These are phyloP conservation scores for Drosophila funebris DNA, from an alignment of 1,140 invertebrate species.

Conservation along the genomic window DNA sequence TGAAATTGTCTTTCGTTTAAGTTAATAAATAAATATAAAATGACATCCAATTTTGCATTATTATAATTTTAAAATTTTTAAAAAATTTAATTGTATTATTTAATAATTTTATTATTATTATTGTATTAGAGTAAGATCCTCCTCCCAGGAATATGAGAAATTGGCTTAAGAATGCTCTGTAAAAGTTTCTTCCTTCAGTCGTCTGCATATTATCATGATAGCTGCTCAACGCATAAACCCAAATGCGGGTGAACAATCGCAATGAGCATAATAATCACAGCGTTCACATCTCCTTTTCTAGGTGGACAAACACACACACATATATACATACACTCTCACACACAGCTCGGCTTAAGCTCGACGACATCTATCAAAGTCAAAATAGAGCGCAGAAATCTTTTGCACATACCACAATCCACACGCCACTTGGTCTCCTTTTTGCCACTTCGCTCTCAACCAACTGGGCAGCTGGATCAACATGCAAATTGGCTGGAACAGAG, in stretches of 20 bases:
- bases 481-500: conserved; percentile 42
- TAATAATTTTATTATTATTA: too few relatives aligned
- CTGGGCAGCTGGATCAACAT: conserved; percentile 6
- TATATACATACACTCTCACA: background rate
- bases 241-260: conserved; percentile 23
- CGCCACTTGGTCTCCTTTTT: background rate
- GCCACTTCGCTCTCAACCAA: background rate
- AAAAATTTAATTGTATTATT: too few relatives aligned
- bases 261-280: conserved; percentile 20
- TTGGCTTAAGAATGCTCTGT: too few relatives aligned
- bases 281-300: conserved; percentile 18
- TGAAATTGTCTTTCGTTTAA: too few relatives aligned
- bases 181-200: background rate
- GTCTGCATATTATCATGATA: background rate
- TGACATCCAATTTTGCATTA: too few relatives aligned
- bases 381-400: conserved; percentile 63
- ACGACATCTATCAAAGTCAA: conserved; percentile 77
- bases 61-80: too few relatives aligned
- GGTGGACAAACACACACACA: conserved; percentile 2
- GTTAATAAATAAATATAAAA: too few relatives aligned
- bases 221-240: background rate
- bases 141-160: too few relatives aligned
- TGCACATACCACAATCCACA: conserved; percentile 45
- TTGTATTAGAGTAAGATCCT: too few relatives aligned
- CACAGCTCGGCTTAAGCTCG: conserved; percentile 11